Conservation (phyloP, 2,113 vertebrate genomes). For the Lepus americanus region DNA sequence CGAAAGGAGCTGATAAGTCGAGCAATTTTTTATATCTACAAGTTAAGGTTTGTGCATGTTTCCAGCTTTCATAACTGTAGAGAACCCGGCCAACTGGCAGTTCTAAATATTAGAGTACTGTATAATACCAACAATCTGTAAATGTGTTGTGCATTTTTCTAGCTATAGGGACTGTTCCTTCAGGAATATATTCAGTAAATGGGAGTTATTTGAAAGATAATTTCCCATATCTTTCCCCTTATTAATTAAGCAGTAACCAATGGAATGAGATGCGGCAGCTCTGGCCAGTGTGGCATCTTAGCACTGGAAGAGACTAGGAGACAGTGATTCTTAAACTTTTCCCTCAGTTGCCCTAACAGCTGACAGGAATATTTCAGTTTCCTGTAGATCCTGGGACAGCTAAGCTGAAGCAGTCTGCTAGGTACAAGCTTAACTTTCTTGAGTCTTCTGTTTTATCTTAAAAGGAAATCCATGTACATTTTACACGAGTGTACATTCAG, state of each 20-base stretch:
- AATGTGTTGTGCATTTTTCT: conserved; percentile 4
- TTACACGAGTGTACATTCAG: background rate
- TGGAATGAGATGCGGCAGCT: background rate
- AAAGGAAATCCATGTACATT: background rate
- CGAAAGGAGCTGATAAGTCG: conserved; percentile 91
- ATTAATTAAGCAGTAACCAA: background rate
- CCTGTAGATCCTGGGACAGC: background rate
- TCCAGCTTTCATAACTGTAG: background rate
- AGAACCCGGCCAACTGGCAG: background rate
- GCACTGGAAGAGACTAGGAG: background rate
- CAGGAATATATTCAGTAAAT: conserved; percentile 38
- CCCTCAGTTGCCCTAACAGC: background rate
- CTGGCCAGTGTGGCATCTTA: background rate
- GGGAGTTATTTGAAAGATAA: conserved; percentile 37
- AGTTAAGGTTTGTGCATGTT: conserved; percentile 91
- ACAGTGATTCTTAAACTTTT: background rate
- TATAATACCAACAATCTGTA: background rate
- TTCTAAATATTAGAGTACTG: conserved; percentile 27
- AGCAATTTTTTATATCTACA: conserved; percentile 94
- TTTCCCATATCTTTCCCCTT: background rate
- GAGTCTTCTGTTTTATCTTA: background rate
- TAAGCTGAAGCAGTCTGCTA: background rate
- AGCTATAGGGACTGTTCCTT: background rate
- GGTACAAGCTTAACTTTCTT: background rate
- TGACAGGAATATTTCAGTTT: background rate